Conservation (phyloP, 2,797 vertebrate genomes). For the Takifugu ocellatus region DNA sequence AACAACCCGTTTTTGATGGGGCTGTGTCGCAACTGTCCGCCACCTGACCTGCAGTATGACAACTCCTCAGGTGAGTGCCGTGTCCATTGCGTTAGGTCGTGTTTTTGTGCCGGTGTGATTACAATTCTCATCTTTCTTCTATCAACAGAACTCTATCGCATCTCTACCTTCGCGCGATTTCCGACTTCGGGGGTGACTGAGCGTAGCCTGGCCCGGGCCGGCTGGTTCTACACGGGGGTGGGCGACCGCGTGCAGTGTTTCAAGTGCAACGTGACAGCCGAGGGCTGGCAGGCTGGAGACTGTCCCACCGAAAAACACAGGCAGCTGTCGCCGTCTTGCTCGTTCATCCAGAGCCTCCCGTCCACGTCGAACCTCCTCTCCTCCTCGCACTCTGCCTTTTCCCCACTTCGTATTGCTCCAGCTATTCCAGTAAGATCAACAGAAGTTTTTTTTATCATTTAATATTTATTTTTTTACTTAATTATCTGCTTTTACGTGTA, state of each 20-base stretch:
- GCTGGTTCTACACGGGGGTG: slow-evolving; percentile 92
- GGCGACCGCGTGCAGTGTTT: slow-evolving; percentile 93
- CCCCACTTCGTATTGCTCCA: slow-evolving; percentile 74
- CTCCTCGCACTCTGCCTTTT: slow-evolving; percentile 84
- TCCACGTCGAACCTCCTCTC: slow-evolving; percentile 78
- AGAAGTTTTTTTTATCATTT: neutral
- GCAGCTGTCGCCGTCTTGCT: slow-evolving; percentile 86
- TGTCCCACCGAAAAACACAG: slow-evolving; percentile 89
- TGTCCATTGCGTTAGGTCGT: too few relatives aligned
- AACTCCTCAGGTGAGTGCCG: slow-evolving; percentile 73
- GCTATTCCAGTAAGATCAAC: slow-evolving; percentile 60
- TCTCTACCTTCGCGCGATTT: slow-evolving; percentile 91
- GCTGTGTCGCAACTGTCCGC: slow-evolving; percentile 75
- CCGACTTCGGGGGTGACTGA: slow-evolving; percentile 81
- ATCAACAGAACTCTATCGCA: slow-evolving; percentile 86
- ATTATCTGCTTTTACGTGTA: slow-evolving; percentile 6
- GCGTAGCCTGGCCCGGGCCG: slow-evolving; percentile 91
- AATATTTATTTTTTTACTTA: neutral
- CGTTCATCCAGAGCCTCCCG: slow-evolving; percentile 85
- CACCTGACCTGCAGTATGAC: slow-evolving; percentile 86
- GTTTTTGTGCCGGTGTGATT: neutral
- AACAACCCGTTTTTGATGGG: slow-evolving; percentile 78
- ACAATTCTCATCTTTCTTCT: neutral
- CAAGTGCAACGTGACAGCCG: slow-evolving; percentile 85
- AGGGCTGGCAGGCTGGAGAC: slow-evolving; percentile 93